Evolutionary conservation across 1,140 invertebrate genomes (phyloP).

Genomic region (Plodia interpunctella): DNA sequence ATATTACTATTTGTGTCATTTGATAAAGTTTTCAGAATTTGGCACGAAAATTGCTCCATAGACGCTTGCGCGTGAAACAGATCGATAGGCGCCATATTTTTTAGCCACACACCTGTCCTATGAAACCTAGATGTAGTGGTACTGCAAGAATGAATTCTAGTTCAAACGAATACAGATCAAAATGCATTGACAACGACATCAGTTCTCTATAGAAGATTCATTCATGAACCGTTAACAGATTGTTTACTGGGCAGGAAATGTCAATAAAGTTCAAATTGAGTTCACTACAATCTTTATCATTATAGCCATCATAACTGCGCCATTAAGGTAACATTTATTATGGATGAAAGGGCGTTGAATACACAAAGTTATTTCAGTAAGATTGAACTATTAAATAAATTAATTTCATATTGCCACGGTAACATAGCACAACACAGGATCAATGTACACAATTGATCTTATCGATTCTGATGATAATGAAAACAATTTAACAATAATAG

Average conservation of each 20-base stretch:
- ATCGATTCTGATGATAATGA: too few relatives aligned
- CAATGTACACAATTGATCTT: too few relatives aligned
- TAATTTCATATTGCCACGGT: too few relatives aligned
- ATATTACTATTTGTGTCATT: not conserved
- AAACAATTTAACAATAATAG: too few relatives aligned
- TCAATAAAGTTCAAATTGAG: conserved; percentile 30
- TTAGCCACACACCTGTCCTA: conserved; percentile 19
- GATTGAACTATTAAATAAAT: not conserved
- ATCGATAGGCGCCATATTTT: conserved; percentile 47
- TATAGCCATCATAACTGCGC: not conserved
- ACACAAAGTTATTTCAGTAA: not conserved
- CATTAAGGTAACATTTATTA: conserved; percentile 6
- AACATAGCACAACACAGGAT: too few relatives aligned
- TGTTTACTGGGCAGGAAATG: conserved; percentile 26
- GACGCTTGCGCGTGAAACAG: conserved; percentile 59
- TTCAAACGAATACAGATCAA: conserved; percentile 13
- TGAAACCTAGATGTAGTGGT: not conserved
- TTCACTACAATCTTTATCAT: conserved; percentile 13
- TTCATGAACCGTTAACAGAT: conserved; percentile 29
- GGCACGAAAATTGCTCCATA: conserved; percentile 17
- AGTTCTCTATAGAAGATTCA: conserved; percentile 16
- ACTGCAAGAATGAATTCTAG: not conserved
- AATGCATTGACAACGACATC: conserved; percentile 9
- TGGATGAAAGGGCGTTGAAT: not conserved
- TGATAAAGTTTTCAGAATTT: conserved; percentile 20